Base-by-base conservation (phyloP, 2,113 vertebrate species). In the Datnioides undecimradiatus region DNA sequence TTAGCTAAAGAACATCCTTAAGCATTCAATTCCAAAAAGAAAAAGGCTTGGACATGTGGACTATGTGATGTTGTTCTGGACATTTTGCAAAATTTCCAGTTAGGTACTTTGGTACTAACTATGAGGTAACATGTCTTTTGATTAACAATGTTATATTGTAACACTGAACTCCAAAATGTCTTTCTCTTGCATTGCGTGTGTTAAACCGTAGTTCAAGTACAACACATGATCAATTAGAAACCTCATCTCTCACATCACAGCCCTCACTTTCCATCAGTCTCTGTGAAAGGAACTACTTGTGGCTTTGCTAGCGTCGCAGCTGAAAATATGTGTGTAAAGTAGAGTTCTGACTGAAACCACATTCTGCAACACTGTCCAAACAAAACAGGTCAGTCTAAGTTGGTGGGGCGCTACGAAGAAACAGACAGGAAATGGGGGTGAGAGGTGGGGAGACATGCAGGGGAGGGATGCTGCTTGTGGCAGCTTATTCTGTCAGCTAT, bases 341-440 rank as follows among this genome's bases (percentile, higher is more conserved):
- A 54, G 66, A 58, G 52, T 16, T 65, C 65, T 79, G 25, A 2
- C 34, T 85, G 48, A 86, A 92, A 91, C 88, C 92, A 83, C 89
- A 92, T 92, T 91, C 77, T 93, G 93, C 23, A 77, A 73, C 68
- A 58, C 72, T 83, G 69, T 93, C 91, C 93, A 94, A 94, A 93
- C 82, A 86, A 92, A 93, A 92, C 86, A 90, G 87, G 86, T 78
- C 82, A 52, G 66, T 71, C 87, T 92, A 83, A 91, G 76, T 91
- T 85, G 87, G 73, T 76, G 84, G 80, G 58, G 48, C 41, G 70
- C 67, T 92, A 60, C 48, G 58, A 73, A 91, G 87, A 93, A 91
- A 83, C 83, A 87, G 62, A 81, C 73, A 94, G 94, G 93, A 94
- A 94, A 86, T 91, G 80, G 84, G 82, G 34, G 36, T 2, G 40